A percentile compares a stretch with the other conserved stretches of the same genome.
Conservation (phyloP, 1,140 invertebrate genomes). For the Diprion similis region DNA sequence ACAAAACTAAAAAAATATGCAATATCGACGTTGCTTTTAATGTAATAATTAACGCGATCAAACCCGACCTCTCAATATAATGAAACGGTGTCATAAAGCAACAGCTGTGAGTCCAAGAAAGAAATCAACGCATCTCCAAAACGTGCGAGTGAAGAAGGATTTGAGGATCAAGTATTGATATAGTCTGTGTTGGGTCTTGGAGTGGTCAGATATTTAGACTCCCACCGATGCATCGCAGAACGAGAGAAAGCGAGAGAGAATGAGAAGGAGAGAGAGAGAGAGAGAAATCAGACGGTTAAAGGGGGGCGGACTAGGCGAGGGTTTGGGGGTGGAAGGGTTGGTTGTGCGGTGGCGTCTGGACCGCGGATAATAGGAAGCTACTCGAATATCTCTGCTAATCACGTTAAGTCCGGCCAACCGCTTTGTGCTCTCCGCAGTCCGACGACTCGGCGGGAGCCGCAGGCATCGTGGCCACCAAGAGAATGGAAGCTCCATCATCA, state of each 20-base stretch:
- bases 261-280: too few species aligned
- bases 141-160: too few species aligned
- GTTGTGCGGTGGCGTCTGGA: slow-evolving; percentile 49
- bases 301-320: background rate
- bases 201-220: background rate
- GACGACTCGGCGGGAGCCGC: slow-evolving; percentile 31
- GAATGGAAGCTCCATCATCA: background rate
- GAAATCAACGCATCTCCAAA: too few species aligned
- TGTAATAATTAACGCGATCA: too few species aligned
- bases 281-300: background rate
- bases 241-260: too few species aligned
- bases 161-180: too few species aligned
- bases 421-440: slow-evolving; percentile 52
- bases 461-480: slow-evolving; percentile 13
- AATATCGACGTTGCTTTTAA: too few species aligned
- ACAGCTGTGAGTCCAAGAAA: too few species aligned
- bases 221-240: background rate
- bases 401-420: slow-evolving; percentile 58
- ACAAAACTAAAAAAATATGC: too few species aligned
- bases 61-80: too few species aligned
- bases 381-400: slow-evolving; percentile 58
- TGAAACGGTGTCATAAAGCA: too few species aligned
- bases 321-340: slow-evolving; percentile 26
- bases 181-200: background rate
- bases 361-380: slow-evolving; percentile 51